A percentile compares a stretch with the other conserved stretches of the same genome.
phyloP scores from a whole-genome alignment of 2,797 vertebrate genomes.

The Adrianichthys oophorus region DNA sequence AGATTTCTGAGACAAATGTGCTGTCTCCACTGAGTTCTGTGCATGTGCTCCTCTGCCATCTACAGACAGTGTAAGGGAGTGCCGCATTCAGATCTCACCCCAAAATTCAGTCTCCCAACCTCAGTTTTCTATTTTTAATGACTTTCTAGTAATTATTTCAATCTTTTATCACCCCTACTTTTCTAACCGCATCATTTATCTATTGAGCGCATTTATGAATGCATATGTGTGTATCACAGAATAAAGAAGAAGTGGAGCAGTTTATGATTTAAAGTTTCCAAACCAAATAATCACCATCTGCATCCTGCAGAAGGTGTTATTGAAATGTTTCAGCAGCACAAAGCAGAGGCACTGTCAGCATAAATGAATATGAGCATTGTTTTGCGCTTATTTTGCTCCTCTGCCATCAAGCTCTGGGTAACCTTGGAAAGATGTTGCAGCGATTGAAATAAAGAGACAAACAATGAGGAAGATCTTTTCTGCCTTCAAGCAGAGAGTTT shows the following conservation, averaged over 20 bases:
- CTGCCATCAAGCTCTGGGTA: constrained; percentile 34
- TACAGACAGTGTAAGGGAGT: constrained; percentile 64
- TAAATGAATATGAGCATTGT: constrained; percentile 18
- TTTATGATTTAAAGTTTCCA: constrained; percentile 73
- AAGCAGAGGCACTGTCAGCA: constrained; percentile 19
- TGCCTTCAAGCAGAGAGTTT: constrained; percentile 1
- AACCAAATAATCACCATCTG: constrained; percentile 87
- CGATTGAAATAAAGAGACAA: constrained; percentile 24
- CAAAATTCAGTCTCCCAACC: neutral
- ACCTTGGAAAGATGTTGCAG: constrained; percentile 41
- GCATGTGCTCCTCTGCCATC: constrained; percentile 71
- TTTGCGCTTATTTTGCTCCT: constrained; percentile 15
- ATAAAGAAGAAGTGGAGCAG: constrained; percentile 65
- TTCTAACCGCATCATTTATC: neutral
- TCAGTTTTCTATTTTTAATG: neutral
- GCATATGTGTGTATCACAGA: constrained; percentile 34
- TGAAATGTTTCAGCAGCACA: constrained; percentile 26
- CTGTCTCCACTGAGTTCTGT: constrained; percentile 14
- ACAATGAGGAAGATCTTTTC: neutral
- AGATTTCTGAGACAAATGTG: constrained; percentile 27
- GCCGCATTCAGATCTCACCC: constrained; percentile 12
- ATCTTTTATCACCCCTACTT: neutral
- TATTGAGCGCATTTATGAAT: neutral
- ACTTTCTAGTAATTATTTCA: neutral
- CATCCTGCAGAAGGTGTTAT: constrained; percentile 27